Conservation (phyloP, 2,888 invertebrate species). For the Hedya salicella region DNA sequence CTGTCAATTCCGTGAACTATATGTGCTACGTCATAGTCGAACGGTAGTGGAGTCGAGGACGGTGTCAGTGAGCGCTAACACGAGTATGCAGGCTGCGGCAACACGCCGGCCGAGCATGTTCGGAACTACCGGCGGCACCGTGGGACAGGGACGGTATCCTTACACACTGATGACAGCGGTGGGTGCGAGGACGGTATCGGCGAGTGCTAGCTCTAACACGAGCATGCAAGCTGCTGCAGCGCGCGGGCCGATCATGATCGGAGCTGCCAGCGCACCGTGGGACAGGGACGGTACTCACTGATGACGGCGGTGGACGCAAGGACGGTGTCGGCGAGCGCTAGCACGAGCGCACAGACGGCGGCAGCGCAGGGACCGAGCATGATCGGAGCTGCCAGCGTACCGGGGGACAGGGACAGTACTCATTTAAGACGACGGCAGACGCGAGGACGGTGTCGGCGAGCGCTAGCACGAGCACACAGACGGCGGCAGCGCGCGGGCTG, state of each 20-base stretch:
- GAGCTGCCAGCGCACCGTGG: too few species aligned
- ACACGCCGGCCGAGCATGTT: constrained; percentile 77
- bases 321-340: constrained; percentile 48
- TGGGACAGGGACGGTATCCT: neutral
- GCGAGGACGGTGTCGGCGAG: constrained; percentile 19
- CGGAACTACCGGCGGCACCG: constrained; percentile 80
- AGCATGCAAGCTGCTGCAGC: too few species aligned
- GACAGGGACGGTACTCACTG: constrained; percentile 60
- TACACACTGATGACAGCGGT: constrained; percentile 71
- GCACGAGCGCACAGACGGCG: constrained; percentile 61
- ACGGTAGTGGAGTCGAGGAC: constrained; percentile 56
- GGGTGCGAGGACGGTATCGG: constrained; percentile 43
- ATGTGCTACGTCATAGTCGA: too few species aligned
- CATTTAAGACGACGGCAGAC: constrained; percentile 68
- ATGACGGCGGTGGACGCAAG: constrained; percentile 61
- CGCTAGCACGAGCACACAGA: constrained; percentile 61
- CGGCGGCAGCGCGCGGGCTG: constrained; percentile 67
- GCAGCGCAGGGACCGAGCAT: constrained; percentile 73
- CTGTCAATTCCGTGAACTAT: too few species aligned
- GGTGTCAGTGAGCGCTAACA: constrained; percentile 54
- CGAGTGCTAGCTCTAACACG: constrained; percentile 52
- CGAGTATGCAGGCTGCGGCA: constrained; percentile 61
- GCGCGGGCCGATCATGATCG: too few species aligned
- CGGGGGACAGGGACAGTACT: constrained; percentile 49
- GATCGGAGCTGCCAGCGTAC: constrained; percentile 78